Base-by-base conservation (phyloP, 1,140 invertebrate species). In the Eciton burchellii region DNA sequence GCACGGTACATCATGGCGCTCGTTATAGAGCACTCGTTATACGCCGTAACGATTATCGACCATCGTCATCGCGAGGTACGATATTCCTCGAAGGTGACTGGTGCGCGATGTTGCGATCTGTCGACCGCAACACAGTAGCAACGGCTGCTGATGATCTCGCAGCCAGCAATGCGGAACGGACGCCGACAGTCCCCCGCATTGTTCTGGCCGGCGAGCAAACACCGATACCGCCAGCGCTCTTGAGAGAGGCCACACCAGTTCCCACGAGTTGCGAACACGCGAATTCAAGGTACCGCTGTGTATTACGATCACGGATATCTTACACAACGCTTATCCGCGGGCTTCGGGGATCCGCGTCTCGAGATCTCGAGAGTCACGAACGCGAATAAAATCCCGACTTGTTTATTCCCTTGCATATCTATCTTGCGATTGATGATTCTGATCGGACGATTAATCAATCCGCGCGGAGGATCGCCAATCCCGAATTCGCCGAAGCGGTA, bases 161-260 rank as follows among this genome's bases (percentile, higher is more conserved):
- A 63, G 56, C 83, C 89, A 90, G 86, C 91, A 87, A 91, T 88
- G 91, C 89, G 89, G 84, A 92, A 92, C 91, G 91, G 65, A 49
- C 84, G 84, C 88, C 88, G 90, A 92, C 91, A 92, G 87, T 90
- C 88, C 84, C 83, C 19, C 76, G 86, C 88, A 91, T 92, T 92
- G 91, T 92, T 92, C 90, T 89, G 83, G 73, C 87, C 86, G 77
- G 82, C 85, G 89, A 89, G 90, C 90, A 92, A 91, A 91, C 88
- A 91, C 91, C 85, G 91, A 90, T 89, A 89, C 90, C 87, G 86
- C 83, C 87, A 89, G 89, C 91, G 90, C 89, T 90, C 91, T 90
- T 87, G 91, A 90, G 90, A 91, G 90, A 92, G 89, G 90, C 90
- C 90, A 91, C 88, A 89, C 90, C 84, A 91, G 90, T 92, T 91